Percentiles rank a stretch among this genome's conserved stretches.
phyloP scores from a whole-genome alignment of 2,797 vertebrate genomes.

The Poeciliopsis gracilis region DNA sequence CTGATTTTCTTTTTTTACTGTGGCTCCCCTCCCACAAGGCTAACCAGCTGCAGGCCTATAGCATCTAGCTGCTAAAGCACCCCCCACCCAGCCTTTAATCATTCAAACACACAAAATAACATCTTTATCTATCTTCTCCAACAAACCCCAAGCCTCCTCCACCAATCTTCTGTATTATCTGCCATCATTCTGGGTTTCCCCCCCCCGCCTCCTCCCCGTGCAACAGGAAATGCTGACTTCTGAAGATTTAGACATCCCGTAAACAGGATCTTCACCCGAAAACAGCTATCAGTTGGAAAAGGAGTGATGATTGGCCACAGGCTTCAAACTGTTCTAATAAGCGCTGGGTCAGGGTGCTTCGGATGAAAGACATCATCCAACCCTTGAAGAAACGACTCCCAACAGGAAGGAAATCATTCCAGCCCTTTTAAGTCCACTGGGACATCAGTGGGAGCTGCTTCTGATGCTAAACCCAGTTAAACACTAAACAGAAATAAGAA shows the following conservation, averaged over 20 bases:
- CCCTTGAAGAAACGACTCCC: slow-evolving; percentile 41
- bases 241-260: slow-evolving; percentile 50
- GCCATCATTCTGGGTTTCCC: slow-evolving; percentile 17
- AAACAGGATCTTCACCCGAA: slow-evolving; percentile 71
- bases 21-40: slow-evolving; percentile 61
- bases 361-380: slow-evolving; percentile 58
- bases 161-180: slow-evolving; percentile 27
- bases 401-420: slow-evolving; percentile 63
- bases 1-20: slow-evolving; percentile 51
- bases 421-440: slow-evolving; percentile 41
- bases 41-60: slow-evolving; percentile 60
- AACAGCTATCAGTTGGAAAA: slow-evolving; percentile 50
- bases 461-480: slow-evolving; percentile 7
- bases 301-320: slow-evolving; percentile 40
- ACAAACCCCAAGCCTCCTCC: neutral
- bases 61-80: slow-evolving; percentile 54
- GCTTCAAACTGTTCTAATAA: slow-evolving; percentile 46
- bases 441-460: slow-evolving; percentile 33
- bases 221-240: slow-evolving; percentile 72
- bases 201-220: neutral
- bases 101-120: slow-evolving; percentile 40
- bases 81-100: slow-evolving; percentile 64
- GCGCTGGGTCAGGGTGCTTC: slow-evolving; percentile 39
- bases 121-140: slow-evolving; percentile 45
- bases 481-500: neutral